Conservation (phyloP, 2,113 vertebrate species). For the Phoenicopterus ruber region DNA sequence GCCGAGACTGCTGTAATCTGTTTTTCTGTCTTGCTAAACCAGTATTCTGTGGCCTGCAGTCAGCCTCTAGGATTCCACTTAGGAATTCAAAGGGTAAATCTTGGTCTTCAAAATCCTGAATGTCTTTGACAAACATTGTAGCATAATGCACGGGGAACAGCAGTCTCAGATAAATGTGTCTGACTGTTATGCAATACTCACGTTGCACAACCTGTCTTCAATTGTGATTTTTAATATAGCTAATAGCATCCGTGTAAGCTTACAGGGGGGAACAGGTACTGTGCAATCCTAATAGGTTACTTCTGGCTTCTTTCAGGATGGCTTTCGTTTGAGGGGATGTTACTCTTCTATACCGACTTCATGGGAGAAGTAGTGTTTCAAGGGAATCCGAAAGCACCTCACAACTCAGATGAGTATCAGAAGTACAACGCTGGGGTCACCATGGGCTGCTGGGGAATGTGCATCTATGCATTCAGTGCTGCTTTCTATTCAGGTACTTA, state of each 20-base stretch:
- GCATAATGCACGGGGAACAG: not conserved
- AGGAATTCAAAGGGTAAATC: not conserved
- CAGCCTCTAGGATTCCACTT: not conserved
- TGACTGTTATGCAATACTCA: not conserved
- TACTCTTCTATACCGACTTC: slow-evolving; percentile 98
- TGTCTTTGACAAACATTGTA: not conserved
- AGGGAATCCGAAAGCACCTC: slow-evolving; percentile 91
- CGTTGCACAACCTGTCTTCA: not conserved
- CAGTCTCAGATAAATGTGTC: not conserved
- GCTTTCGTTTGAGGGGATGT: slow-evolving; percentile 96
- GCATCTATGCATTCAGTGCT: slow-evolving; percentile 97
- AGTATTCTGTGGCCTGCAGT: not conserved
- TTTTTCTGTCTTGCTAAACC: not conserved
- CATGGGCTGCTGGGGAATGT: slow-evolving; percentile 99
- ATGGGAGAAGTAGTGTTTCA: slow-evolving; percentile 97
- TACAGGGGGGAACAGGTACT: not conserved
- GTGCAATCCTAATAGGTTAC: not conserved
- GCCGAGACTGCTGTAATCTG: not conserved
- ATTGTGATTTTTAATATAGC: not conserved
- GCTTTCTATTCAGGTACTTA: slow-evolving; percentile 93
- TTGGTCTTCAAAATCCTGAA: not conserved
- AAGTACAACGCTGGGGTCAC: slow-evolving; percentile 93
- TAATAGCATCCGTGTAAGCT: not conserved
- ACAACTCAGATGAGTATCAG: slow-evolving; percentile 87
- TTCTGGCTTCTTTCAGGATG: slow-evolving; percentile 78